Evolutionary conservation across 2,797 vertebrate genomes (phyloP).

Genomic region (Gastrophryne carolinensis): DNA sequence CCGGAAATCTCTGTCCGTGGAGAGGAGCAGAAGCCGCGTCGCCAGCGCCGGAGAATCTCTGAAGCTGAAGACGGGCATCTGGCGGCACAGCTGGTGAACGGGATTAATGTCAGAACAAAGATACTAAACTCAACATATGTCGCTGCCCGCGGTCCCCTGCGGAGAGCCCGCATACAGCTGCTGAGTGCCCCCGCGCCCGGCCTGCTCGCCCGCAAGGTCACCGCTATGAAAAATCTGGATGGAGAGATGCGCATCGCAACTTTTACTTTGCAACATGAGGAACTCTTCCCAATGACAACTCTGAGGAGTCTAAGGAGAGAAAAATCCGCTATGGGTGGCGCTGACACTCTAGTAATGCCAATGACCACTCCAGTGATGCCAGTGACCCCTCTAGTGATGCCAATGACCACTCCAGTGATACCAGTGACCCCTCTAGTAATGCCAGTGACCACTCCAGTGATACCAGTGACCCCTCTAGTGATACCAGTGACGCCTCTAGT

Average conservation of each 20-base stretch:
- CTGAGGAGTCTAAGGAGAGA: no score
- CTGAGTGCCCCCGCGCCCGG: constrained; percentile 88
- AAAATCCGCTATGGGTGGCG: no score
- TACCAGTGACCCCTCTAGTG: no score
- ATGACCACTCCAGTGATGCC: no score
- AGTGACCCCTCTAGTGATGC: no score
- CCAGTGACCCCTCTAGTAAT: no score
- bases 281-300: no score
- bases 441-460: no score
- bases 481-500: no score
- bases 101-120: constrained; percentile 99
- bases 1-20: background rate
- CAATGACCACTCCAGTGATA: no score
- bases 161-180: constrained; percentile 98
- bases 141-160: constrained; percentile 98
- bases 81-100: constrained; percentile 99
- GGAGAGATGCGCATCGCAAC: background rate
- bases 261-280: no score
- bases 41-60: constrained; percentile 77
- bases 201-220: constrained; percentile 94
- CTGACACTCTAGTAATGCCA: no score
- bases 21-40: background rate
- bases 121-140: constrained; percentile 99
- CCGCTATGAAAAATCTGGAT: constrained; percentile 82
- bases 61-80: constrained; percentile 98